Evolutionary conservation across 2,797 vertebrate genomes (phyloP), one percentile per base, ranked within the genome.

Genomic region (Spheniscus humboldti): DNA sequence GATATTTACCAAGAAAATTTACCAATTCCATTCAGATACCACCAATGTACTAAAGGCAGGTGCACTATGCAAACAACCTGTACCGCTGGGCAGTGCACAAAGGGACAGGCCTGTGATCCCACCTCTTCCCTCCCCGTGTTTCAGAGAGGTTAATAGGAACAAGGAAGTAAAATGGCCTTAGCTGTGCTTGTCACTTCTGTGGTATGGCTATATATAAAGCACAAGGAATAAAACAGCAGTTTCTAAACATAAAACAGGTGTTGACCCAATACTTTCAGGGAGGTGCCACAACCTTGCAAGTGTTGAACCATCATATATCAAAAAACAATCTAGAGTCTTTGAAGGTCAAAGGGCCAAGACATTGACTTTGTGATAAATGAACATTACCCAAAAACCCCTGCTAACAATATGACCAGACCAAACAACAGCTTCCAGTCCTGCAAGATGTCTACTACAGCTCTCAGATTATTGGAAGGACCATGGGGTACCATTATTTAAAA

Each of bases 371-470:
- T 35, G 15, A 47, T 14, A 86, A 67, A 79, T 41, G 11, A 94
- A 48, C 0, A 1, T 37, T 56, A 41, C 2, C 2, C 20, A 31
- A 45, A 59, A 73, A 3, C 1, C 4, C 5, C 24, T 17, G 8
- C 11, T 67, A 59, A 75, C 5, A 30, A 6, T 39, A 72, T 8
- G 1, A 69, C 19, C 47, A 53, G 35, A 67, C 13, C 27, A 85
- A 79, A 89, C 9, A 50, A 41, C 16, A 69, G 1, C 8, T 85
- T 89, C 45, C 48, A 83, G 31, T 56, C 14, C 28, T 63, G 7
- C 28, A 74, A 77, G 28, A 66, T 62, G n/a, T 57, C 11, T 62
- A 16, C 8, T 57, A 43, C 8, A 59, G 10, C 4, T 59, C 78
- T 55, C 35, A 56, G 25, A 30, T 53, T 64, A 57, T 27, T 86